Evolutionary conservation across 2,888 invertebrate genomes (phyloP).

Genomic region (Acanthococcus lagerstroemiae): DNA sequence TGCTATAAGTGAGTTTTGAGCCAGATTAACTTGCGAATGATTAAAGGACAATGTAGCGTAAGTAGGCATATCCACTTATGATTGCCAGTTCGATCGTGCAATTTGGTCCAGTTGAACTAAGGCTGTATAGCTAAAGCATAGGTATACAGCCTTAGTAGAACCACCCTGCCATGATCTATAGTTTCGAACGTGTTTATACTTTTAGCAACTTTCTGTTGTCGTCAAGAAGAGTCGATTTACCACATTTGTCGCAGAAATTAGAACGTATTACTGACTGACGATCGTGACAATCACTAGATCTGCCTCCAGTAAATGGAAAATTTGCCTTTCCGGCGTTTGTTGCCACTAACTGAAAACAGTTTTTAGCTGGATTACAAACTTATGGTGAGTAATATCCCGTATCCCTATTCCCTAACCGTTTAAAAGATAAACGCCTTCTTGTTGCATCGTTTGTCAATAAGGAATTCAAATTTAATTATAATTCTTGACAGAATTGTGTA

Average conservation of each 20-base stretch:
- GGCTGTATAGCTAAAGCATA: too few species aligned
- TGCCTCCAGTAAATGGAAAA: slow-evolving; percentile 81
- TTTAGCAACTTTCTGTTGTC: slow-evolving; percentile 76
- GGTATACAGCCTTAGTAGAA: too few species aligned
- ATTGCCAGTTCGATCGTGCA: background rate
- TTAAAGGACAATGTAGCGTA: slow-evolving; percentile 89
- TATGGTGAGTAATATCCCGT: slow-evolving; percentile 20
- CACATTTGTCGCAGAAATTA: slow-evolving; percentile 83
- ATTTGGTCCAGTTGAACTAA: too few species aligned
- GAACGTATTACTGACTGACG: slow-evolving; percentile 50
- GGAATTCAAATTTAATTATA: background rate
- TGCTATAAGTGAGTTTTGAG: slow-evolving; percentile 79
- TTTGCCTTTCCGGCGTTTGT: too few species aligned
- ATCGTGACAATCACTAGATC: slow-evolving; percentile 82
- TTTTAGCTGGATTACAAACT: slow-evolving; percentile 24
- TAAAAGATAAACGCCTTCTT: too few species aligned
- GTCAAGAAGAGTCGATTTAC: slow-evolving; percentile 83
- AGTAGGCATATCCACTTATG: slow-evolving; percentile 40
- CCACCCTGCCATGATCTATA: too few species aligned
- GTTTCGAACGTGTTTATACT: too few species aligned
- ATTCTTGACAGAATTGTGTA: slow-evolving; percentile 51
- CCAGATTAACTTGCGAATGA: slow-evolving; percentile 66
- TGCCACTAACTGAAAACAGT: slow-evolving; percentile 25
- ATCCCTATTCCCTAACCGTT: too few species aligned
- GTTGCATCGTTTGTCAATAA: too few species aligned